Percentiles rank a stretch among this genome's conserved stretches.
These are phyloP conservation scores for Gorsachius magnificus DNA, from an alignment of 2,797 vertebrate species.

Conservation along the genomic window DNA sequence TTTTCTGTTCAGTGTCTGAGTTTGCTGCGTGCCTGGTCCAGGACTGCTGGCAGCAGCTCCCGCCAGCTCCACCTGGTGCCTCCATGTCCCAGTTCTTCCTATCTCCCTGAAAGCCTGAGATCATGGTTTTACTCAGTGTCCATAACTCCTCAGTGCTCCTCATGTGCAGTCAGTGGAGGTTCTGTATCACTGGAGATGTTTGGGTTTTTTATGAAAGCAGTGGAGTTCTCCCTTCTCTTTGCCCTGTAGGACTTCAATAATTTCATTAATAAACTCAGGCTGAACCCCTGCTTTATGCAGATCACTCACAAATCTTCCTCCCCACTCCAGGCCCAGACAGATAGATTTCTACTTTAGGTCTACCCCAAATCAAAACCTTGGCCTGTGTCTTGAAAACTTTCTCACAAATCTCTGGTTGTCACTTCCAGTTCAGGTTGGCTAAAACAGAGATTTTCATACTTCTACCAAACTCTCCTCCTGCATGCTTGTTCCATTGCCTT, in stretches of 20 bases:
- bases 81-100: background rate
- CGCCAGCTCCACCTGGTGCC: fast-evolving
- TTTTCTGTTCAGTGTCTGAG: background rate
- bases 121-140: background rate
- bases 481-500: background rate
- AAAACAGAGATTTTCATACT: background rate
- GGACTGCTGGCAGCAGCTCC: background rate
- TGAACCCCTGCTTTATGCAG: background rate
- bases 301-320: background rate
- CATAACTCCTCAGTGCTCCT: background rate
- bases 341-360: background rate
- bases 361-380: background rate
- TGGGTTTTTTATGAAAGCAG: background rate
- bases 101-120: background rate
- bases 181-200: background rate
- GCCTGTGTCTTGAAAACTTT: background rate
- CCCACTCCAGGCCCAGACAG: background rate
- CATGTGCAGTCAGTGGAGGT: background rate
- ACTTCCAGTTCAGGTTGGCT: background rate
- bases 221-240: background rate
- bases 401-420: background rate
- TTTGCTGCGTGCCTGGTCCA: background rate
- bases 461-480: background rate
- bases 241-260: background rate
- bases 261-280: background rate